These are phyloP conservation scores for Bradypus variegatus DNA, from an alignment of 2,797 vertebrate species.

Conservation along the genomic window DNA sequence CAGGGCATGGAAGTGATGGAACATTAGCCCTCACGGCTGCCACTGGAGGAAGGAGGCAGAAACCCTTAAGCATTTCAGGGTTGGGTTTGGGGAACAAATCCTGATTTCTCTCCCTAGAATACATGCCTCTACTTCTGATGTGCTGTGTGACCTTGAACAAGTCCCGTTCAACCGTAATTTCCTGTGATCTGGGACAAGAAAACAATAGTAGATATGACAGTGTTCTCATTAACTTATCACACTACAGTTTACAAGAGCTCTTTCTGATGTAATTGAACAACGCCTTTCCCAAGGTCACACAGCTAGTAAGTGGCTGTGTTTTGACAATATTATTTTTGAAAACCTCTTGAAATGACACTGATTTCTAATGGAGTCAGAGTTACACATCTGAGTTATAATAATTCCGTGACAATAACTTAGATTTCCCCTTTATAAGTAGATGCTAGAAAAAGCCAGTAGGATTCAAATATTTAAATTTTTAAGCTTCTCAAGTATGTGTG, in stretches of 20 bases:
- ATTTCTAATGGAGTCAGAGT: not conserved
- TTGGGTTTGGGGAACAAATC: not conserved
- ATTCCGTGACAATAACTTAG: not conserved
- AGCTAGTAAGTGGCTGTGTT: not conserved
- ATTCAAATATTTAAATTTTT: not conserved
- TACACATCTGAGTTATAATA: not conserved
- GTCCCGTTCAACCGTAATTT: not conserved
- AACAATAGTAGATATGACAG: not conserved
- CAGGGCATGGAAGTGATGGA: not conserved
- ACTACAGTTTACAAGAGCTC: not conserved
- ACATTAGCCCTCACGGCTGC: not conserved
- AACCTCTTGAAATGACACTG: not conserved
- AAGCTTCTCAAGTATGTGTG: not conserved
- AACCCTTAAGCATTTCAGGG: not conserved
- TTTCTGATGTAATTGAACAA: not conserved
- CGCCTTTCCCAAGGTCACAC: not conserved
- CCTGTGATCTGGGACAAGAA: not conserved
- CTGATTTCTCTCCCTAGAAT: not conserved
- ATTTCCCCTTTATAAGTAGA: not conserved
- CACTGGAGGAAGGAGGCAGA: not conserved
- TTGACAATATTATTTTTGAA: not conserved
- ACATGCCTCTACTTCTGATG: not conserved
- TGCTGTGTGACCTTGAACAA: not conserved
- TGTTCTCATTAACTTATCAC: not conserved
- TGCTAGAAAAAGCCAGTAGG: not conserved